Evolutionary conservation across 2,888 invertebrate genomes (phyloP).

Genomic region (Julus scanicus): DNA sequence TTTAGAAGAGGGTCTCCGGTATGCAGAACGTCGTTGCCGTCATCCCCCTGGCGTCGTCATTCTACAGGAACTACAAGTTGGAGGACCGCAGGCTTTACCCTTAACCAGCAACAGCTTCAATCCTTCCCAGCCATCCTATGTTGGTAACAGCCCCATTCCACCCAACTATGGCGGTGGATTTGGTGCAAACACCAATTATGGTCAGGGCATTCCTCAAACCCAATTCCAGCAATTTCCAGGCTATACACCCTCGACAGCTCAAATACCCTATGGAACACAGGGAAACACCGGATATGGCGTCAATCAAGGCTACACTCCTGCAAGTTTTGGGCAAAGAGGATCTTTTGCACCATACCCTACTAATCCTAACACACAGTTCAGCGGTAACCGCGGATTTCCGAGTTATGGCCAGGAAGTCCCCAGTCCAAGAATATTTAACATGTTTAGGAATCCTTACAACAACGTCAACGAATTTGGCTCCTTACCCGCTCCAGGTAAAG

Average conservation of each 20-base stretch:
- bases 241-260: neutral
- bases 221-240: neutral
- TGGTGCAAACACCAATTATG: neutral
- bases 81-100: constrained; percentile 25
- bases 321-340: neutral
- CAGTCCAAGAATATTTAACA: neutral
- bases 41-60: neutral
- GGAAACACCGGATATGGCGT: neutral
- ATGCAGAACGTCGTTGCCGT: constrained; percentile 54
- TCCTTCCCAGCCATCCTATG: neutral
- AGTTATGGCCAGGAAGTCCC: neutral
- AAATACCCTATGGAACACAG: neutral
- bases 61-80: neutral
- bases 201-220: neutral
- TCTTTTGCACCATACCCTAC: neutral
- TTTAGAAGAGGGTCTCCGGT: constrained; percentile 41
- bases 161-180: neutral
- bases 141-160: neutral
- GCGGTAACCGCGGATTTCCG: neutral
- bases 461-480: neutral
- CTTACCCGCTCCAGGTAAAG: constrained; percentile 9
- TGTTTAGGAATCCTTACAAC: neutral
- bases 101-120: constrained; percentile 21
- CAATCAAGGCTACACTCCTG: neutral
- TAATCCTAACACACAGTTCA: constrained; percentile 2